A percentile compares a stretch with the other conserved stretches of the same genome.
Evolutionary conservation across 2,113 vertebrate genomes (phyloP).

Genomic region (Mastomys coucha): DNA sequence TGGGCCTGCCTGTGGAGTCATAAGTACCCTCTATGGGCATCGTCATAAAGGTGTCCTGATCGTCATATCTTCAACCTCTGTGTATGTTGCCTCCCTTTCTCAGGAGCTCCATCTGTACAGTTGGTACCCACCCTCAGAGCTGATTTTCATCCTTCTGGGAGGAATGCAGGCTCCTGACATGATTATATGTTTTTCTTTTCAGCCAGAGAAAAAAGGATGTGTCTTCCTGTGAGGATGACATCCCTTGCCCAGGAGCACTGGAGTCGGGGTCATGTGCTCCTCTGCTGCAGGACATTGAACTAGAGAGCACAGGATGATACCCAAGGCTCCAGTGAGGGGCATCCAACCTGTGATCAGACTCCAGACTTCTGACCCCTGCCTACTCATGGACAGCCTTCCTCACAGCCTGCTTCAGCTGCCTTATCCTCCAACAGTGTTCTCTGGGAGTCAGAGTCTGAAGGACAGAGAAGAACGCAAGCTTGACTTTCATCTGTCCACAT

Average conservation of each 20-base stretch:
- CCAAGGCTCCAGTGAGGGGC: background rate
- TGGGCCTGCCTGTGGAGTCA: background rate
- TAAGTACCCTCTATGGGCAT: background rate
- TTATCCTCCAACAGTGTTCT: background rate
- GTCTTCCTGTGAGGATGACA: background rate
- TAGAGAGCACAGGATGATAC: background rate
- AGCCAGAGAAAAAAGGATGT: background rate
- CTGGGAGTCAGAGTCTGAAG: background rate
- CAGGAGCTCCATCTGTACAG: too few relatives aligned
- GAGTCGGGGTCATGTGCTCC: too few relatives aligned
- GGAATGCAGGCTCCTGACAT: background rate
- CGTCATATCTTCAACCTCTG: too few relatives aligned
- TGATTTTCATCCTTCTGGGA: background rate
- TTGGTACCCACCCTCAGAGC: fast-evolving
- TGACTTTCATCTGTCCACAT: background rate
- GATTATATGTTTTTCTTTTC: background rate
- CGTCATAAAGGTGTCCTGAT: too few relatives aligned
- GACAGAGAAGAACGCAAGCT: background rate
- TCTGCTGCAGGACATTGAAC: background rate
- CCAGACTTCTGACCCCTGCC: background rate
- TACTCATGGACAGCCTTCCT: background rate
- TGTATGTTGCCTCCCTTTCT: too few relatives aligned
- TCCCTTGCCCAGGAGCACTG: too few relatives aligned
- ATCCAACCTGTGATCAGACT: too few relatives aligned
- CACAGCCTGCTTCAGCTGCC: background rate